Conservation (phyloP, 2,888 invertebrate species). For the Trichogramma evanescens region DNA sequence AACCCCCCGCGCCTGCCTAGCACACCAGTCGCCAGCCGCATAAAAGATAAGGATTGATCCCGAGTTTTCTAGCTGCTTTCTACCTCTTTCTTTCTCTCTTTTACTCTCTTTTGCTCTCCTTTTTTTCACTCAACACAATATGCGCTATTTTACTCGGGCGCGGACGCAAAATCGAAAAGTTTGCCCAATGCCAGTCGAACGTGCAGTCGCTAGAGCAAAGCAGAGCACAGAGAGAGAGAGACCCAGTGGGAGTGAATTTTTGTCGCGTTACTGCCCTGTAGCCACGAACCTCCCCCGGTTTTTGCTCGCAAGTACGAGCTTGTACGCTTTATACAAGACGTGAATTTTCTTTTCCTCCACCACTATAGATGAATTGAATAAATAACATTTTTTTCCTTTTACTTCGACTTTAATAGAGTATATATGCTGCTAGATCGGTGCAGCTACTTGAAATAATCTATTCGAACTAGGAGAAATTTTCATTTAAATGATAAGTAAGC, state of each 20-base stretch:
- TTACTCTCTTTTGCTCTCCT: background rate
- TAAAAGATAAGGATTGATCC: slow-evolving; percentile 21
- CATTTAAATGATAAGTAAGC: too few species aligned
- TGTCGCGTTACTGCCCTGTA: slow-evolving; percentile 10
- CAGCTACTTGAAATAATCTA: too few species aligned
- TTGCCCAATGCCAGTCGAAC: slow-evolving; percentile 1
- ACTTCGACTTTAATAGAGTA: too few species aligned
- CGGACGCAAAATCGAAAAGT: slow-evolving; percentile 6
- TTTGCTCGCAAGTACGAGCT: too few species aligned
- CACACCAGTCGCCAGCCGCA: slow-evolving; percentile 2
- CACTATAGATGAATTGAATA: slow-evolving; percentile 1
- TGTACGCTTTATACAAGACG: background rate
- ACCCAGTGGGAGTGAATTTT: slow-evolving; percentile 11
- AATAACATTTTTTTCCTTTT: background rate
- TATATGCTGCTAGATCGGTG: too few species aligned
- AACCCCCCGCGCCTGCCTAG: background rate
- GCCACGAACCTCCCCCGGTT: background rate
- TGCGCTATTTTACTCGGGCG: background rate
- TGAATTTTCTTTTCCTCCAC: slow-evolving; percentile 7
- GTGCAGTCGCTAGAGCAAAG: background rate
- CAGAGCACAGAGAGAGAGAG: background rate
- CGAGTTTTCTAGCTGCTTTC: background rate
- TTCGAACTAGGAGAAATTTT: too few species aligned
- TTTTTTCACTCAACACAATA: background rate
- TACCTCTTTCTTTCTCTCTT: background rate